Conservation (phyloP, 2,113 vertebrate genomes). For the Strix uralensis region DNA sequence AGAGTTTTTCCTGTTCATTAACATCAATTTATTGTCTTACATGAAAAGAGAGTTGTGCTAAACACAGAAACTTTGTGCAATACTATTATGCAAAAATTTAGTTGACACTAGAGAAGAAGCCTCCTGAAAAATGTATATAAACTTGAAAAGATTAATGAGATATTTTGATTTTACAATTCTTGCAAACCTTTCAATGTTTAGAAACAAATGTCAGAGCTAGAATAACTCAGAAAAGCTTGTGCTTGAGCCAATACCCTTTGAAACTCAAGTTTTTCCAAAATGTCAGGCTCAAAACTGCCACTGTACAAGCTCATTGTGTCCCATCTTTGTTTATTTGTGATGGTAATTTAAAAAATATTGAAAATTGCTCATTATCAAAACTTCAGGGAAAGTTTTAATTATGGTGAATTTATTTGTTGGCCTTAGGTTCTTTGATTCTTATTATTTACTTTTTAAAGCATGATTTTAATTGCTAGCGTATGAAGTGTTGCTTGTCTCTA, state of each 20-base stretch:
- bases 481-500: not conserved
- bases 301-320: not conserved
- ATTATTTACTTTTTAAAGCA: not conserved
- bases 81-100: not conserved
- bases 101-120: not conserved
- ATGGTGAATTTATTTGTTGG: not conserved
- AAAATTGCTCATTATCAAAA: not conserved
- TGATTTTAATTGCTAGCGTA: not conserved
- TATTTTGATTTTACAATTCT: conserved; percentile 11
- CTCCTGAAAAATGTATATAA: not conserved
- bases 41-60: not conserved
- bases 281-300: not conserved
- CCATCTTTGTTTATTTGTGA: not conserved
- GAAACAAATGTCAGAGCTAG: not conserved
- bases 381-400: not conserved
- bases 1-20: not conserved
- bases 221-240: not conserved
- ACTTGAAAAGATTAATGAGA: not conserved
- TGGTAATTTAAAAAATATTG: not conserved
- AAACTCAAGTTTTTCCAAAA: conserved; percentile 1
- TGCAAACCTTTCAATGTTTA: not conserved
- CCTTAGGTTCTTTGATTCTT: not conserved
- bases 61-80: not conserved
- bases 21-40: not conserved
- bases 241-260: not conserved